Base-by-base conservation (phyloP, 2,797 vertebrate genomes). In the Discoglossus pictus region DNA sequence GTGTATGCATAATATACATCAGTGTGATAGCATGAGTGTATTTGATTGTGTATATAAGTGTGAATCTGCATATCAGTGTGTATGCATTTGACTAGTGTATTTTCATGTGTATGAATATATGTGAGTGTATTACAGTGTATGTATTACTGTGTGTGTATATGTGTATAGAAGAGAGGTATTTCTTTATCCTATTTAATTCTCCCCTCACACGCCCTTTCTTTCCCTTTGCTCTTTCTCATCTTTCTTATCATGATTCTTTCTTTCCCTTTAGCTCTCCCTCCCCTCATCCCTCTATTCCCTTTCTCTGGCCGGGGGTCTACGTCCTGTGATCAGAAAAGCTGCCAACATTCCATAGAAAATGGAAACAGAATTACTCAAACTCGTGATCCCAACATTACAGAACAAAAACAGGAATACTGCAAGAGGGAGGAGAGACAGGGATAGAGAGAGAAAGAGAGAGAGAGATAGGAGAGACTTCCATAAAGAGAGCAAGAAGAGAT, bases 291-390 rank as follows among this genome's bases (percentile, higher is more conserved):
- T 15, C 35, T 36, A 42, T 48, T 38, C 52, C 38, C 65, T 34
- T 16, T 25, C 31, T 9, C 39, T 50, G 51, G 52, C 55, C 8
- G 2, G 18, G 44, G 16, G 48, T 73, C 39, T 58, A 59, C 27
- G 56, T 55, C 36, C 9, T 69, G 60, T 71, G 68, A 71, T 71
- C 68, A 71, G 34, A 63, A 64, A 71, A 63, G 60, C 44, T 71
- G 68, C 68, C 68, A 71, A 71, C 68, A 71, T 71, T 71, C 68
- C 68, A 58, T 46, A 64, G 60, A 71, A 71, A 71, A 71, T 71
- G 68, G 68, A 71, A 71, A 58, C 68, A 71, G 68, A 71, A 55
- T 52, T 58, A 63, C 58, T 44, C 59, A 64, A 64, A 71, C 68
- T 71, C 68, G 68, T 71, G 68, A 71, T 63, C 56, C 61, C 68